Percentiles rank a stretch among this genome's conserved stretches.
These are phyloP conservation scores for Leucopsar rothschildi DNA, from an alignment of 2,113 vertebrate genomes.

Conservation along the genomic window DNA sequence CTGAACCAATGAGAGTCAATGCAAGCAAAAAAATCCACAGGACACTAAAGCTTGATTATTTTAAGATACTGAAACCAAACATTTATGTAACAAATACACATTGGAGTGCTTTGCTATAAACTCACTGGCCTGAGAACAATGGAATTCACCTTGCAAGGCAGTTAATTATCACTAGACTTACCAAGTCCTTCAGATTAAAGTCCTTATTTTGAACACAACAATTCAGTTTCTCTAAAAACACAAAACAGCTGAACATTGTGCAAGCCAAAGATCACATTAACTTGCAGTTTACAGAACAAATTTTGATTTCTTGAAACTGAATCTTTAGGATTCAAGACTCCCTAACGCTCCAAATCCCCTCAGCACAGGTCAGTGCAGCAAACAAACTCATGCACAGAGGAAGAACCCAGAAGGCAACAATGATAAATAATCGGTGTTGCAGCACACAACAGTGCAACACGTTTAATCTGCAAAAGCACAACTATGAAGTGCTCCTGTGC, in stretches of 20 bases:
- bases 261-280: neutral
- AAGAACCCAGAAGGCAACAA: neutral
- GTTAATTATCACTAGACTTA: neutral
- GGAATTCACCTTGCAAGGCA: neutral
- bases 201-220: neutral
- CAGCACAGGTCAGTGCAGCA: neutral
- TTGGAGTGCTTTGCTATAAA: neutral
- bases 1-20: neutral
- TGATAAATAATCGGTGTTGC: neutral
- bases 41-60: neutral
- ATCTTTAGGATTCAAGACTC: neutral
- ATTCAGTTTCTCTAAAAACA: neutral
- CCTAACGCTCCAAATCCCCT: neutral
- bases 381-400: neutral
- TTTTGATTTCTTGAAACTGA: neutral
- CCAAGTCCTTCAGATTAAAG: neutral
- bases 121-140: neutral
- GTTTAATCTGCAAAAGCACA: neutral
- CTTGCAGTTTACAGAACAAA: neutral
- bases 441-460: neutral
- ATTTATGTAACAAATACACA: neutral
- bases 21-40: neutral
- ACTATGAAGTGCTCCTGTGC: neutral
- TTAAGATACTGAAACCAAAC: neutral
- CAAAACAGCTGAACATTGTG: neutral